These are phyloP conservation scores for Cervus canadensis DNA, from an alignment of 2,113 vertebrate species.

Conservation along the genomic window DNA sequence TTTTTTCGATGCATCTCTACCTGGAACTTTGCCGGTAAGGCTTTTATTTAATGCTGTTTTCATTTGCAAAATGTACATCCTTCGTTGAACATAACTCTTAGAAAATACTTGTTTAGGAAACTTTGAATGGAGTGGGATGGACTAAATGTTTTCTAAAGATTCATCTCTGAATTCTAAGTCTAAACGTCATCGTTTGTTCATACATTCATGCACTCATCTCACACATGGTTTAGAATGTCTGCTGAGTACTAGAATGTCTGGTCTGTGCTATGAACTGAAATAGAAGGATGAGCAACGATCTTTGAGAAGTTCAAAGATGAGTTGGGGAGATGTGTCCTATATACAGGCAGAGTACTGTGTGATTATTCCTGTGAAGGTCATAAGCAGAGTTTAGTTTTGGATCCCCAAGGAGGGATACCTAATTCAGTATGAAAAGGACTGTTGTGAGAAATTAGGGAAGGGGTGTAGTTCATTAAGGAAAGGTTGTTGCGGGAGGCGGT, in stretches of 20 bases:
- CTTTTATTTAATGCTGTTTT: slow-evolving; percentile 42
- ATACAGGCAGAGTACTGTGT: neutral
- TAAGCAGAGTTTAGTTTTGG: neutral
- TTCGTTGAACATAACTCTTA: neutral
- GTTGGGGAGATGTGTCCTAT: neutral
- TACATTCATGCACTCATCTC: neutral
- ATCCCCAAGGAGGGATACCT: neutral
- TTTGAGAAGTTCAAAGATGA: neutral
- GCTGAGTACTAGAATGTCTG: neutral
- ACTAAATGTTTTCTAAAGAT: slow-evolving; percentile 20
- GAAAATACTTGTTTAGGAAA: neutral
- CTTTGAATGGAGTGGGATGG: neutral
- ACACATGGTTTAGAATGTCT: slow-evolving; percentile 5
- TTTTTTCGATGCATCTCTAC: slow-evolving; percentile 96
- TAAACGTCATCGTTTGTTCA: neutral
- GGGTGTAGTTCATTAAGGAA: neutral
- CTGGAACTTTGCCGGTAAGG: slow-evolving; percentile 97
- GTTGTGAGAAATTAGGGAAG: neutral
- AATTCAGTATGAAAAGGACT: slow-evolving; percentile 2
- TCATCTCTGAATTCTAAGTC: neutral
- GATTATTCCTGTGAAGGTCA: neutral
- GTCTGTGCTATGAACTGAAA: neutral
- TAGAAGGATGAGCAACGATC: neutral
- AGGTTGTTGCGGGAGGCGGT: neutral
- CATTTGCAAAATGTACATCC: slow-evolving; percentile 14